Conservation (phyloP, 2,797 vertebrate species). For the Strix occidentalis region DNA sequence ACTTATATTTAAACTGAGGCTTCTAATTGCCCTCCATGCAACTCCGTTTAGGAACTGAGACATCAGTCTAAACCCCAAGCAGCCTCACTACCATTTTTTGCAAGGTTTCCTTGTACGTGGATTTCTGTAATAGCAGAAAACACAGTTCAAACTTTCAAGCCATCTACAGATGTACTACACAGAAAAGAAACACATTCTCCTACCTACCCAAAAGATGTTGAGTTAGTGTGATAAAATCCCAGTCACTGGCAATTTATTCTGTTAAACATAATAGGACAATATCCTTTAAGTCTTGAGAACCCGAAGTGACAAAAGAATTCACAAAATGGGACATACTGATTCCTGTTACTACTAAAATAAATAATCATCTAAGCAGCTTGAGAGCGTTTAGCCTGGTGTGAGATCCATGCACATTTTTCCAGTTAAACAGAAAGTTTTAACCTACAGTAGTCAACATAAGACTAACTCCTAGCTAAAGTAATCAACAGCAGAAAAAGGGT, state of each 20-base stretch:
- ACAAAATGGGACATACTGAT: not conserved
- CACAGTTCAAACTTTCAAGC: not conserved
- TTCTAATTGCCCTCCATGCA: not conserved
- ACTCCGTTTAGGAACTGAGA: not conserved
- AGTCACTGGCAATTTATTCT: not conserved
- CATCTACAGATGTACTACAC: not conserved
- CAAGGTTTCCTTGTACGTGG: not conserved
- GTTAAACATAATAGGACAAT: not conserved
- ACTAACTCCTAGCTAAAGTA: not conserved
- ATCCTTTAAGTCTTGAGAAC: not conserved
- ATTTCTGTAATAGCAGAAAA: not conserved
- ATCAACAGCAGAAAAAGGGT: not conserved
- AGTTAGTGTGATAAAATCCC: not conserved
- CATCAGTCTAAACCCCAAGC: not conserved
- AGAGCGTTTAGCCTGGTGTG: not conserved
- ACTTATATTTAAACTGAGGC: not conserved
- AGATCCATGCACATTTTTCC: not conserved
- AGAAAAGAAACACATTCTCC: not conserved
- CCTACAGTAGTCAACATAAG: not conserved
- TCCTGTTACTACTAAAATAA: not conserved
- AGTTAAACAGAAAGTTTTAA: not conserved
- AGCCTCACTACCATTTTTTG: not conserved
- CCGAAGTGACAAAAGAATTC: not conserved
- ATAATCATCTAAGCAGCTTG: not conserved
- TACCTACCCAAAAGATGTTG: not conserved